phyloP scores from a whole-genome alignment of 2,888 invertebrate species.

The Panorpa germanica region DNA sequence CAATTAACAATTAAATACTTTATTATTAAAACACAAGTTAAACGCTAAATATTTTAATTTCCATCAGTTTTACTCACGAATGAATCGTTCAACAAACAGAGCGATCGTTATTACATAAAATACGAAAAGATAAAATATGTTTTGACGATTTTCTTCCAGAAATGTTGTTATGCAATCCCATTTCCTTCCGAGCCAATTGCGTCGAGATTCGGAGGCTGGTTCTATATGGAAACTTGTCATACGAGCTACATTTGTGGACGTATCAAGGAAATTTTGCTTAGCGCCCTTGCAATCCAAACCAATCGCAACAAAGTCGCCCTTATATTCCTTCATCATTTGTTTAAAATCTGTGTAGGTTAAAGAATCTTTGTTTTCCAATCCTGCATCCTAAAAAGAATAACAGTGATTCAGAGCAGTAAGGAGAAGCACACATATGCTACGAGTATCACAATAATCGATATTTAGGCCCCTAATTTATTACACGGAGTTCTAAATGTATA shows the following conservation, averaged over 20 bases:
- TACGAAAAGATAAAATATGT: slow-evolving; percentile 85
- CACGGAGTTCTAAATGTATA: no score
- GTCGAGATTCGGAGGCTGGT: slow-evolving; percentile 48
- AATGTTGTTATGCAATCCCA: slow-evolving; percentile 82
- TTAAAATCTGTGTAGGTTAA: slow-evolving; percentile 85
- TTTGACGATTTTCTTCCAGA: slow-evolving; percentile 88
- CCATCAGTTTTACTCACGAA: no score
- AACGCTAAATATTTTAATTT: slow-evolving; percentile 5
- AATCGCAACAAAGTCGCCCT: slow-evolving; percentile 87
- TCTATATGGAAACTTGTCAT: slow-evolving; percentile 91
- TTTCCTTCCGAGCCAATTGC: slow-evolving; percentile 53
- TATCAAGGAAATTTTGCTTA: slow-evolving; percentile 86
- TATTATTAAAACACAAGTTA: slow-evolving; percentile 5
- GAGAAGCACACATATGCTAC: no score
- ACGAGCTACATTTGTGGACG: slow-evolving; percentile 83
- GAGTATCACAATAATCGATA: background rate
- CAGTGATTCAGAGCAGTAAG: background rate
- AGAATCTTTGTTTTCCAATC: slow-evolving; percentile 75
- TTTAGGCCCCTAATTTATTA: background rate
- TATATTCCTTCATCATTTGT: slow-evolving; percentile 91
- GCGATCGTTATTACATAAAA: slow-evolving; percentile 90
- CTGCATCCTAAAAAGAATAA: slow-evolving; percentile 46
- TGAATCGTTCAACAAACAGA: slow-evolving; percentile 86
- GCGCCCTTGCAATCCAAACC: slow-evolving; percentile 89
- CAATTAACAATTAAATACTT: slow-evolving; percentile 11